Conservation (phyloP, 53 echinoderm and acorn worm species). For the Henricia sp. region DNA sequence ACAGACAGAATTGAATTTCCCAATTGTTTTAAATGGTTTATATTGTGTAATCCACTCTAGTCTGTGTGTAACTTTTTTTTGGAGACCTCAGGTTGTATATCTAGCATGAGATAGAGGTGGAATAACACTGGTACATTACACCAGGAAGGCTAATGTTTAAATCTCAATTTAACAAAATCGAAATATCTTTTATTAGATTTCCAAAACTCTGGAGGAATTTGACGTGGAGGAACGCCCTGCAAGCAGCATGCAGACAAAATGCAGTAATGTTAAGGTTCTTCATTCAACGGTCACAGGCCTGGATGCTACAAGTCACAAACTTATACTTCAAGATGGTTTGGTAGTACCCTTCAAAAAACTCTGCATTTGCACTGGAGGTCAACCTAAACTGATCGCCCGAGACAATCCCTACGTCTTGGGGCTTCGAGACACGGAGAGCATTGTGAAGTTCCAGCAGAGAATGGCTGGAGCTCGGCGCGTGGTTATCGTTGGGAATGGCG, state of each 20-base stretch:
- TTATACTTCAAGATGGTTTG: constrained; percentile 53
- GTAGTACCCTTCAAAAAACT: constrained; percentile 68
- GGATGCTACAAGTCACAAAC: constrained; percentile 43
- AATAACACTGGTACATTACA: no score
- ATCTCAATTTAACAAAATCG: no score
- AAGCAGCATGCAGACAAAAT: constrained; percentile 60
- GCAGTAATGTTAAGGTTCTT: constrained; percentile 72
- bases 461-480: constrained; percentile 80
- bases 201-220: constrained; percentile 85
- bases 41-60: no score
- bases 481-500: constrained; percentile 88
- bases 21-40: no score
- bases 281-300: constrained; percentile 61
- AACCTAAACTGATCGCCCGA: constrained; percentile 73
- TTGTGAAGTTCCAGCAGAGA: constrained; percentile 79
- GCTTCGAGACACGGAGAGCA: constrained; percentile 96
- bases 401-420: constrained; percentile 87
- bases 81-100: no score
- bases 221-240: constrained; percentile 90
- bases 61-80: no score
- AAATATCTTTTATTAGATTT: no score
- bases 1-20: no score
- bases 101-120: no score
- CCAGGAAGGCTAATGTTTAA: no score
- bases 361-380: constrained; percentile 88